Percentiles rank a stretch among this genome's conserved stretches.
These are phyloP conservation scores for Sapayoa aenigma DNA, from an alignment of 2,113 vertebrate genomes.

Conservation along the genomic window DNA sequence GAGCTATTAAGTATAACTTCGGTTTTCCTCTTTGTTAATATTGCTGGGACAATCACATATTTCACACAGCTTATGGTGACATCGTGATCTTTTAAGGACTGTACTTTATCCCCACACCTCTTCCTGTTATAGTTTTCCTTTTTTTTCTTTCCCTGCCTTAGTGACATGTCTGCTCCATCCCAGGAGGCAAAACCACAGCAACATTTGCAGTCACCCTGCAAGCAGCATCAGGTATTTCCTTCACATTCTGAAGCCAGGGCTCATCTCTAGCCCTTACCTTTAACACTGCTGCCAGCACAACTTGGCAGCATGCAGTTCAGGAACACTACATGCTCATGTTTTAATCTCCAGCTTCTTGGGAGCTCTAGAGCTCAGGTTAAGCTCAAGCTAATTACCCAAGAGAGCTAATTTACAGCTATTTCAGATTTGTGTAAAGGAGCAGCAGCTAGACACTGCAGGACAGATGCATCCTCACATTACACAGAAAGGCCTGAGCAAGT, in stretches of 20 bases:
- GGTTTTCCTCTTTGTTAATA: background rate
- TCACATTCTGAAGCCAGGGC: background rate
- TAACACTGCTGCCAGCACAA: background rate
- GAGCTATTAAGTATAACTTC: background rate
- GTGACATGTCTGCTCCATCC: background rate
- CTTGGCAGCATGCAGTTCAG: background rate
- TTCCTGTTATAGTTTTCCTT: background rate
- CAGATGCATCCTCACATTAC: background rate
- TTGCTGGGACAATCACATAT: slow-evolving; percentile 1
- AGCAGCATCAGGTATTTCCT: background rate
- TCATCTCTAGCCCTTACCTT: background rate
- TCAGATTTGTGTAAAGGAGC: background rate
- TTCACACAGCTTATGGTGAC: background rate
- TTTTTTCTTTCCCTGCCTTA: accelerated
- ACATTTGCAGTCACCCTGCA: background rate
- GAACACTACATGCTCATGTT: background rate
- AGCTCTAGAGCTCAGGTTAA: background rate
- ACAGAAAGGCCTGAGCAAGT: background rate
- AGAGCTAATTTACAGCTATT: background rate
- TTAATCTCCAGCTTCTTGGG: background rate
- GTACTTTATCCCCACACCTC: background rate
- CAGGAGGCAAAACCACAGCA: background rate
- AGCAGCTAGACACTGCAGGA: background rate
- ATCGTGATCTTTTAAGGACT: background rate
- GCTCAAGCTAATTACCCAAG: background rate